A percentile compares a stretch with the other conserved stretches of the same genome.
phyloP scores from a whole-genome alignment of 2,888 invertebrate species.

The Drosophila nigritarsus region DNA sequence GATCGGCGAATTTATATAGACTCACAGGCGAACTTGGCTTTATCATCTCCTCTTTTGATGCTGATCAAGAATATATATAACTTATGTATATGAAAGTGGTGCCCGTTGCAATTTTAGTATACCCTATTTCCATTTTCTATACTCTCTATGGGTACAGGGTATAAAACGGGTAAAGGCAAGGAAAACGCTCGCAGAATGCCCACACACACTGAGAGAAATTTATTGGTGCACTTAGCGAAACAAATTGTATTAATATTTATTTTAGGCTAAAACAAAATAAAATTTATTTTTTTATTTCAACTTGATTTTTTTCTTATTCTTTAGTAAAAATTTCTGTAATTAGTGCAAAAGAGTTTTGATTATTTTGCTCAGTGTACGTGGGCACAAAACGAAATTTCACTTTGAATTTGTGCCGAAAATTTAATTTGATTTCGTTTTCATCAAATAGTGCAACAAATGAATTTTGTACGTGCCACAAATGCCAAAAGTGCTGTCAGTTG shows the following conservation, averaged over 20 bases:
- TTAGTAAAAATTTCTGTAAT: rapidly evolving
- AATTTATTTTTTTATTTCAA: neutral
- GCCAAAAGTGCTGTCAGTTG: conserved; percentile 40
- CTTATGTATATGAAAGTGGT: neutral
- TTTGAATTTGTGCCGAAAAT: conserved; percentile 76
- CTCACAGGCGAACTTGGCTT: neutral
- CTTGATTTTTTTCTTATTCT: neutral
- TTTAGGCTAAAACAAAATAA: neutral
- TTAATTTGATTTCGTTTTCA: conserved; percentile 80
- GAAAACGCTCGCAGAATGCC: neutral
- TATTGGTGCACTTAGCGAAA: neutral
- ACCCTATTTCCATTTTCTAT: too few species aligned
- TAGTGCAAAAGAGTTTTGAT: neutral
- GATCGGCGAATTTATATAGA: neutral
- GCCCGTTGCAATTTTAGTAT: neutral
- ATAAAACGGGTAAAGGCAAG: neutral
- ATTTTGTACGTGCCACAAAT: conserved; percentile 78
- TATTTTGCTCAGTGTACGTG: neutral
- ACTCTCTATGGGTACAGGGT: neutral
- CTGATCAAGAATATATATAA: neutral
- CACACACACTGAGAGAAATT: neutral
- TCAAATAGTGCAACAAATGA: conserved; percentile 80
- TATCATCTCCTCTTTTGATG: neutral
- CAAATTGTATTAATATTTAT: neutral
- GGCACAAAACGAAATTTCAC: conserved; percentile 42